Evolutionary conservation across 2,888 invertebrate genomes (phyloP), one percentile per base, ranked within the genome.

Genomic region (Scaptomyza parva): DNA sequence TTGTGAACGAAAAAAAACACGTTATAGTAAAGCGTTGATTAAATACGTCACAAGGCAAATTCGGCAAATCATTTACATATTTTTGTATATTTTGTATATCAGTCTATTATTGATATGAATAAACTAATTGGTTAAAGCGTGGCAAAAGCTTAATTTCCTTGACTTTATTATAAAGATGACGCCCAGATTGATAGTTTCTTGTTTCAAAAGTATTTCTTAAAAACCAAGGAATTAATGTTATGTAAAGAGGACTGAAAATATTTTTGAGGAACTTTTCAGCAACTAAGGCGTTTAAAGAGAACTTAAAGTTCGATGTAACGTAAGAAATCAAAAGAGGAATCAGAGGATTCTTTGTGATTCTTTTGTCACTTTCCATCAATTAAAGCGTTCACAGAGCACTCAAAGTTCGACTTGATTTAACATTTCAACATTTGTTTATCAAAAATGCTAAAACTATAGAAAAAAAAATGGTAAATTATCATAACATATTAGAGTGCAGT

Each of bases 21-120:
- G 47, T 61, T 59, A 33, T 61, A 22, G 1, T 8, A 12, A 12
- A 14, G 54, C 26, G 20, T 22, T 28, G 20, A 17, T 48, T 30
- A 17, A 40, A 48, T 18, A 61, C 60, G 40, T 47, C 60, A 60
- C 57, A 47, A 60, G 58, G 18, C 60, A 24, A 53, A 33, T 33
- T 44, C 33, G 12, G 43, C 44, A 44, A 33, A 11, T 3, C 2
- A 58, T 58, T 47, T 58, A 3, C 59, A 57, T 60, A 57, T 40
- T 8, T 39, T 11, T 24, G 17, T 9, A 33, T 33, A 22, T 55
- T 43, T 33, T 17, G 18, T 28, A 9, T 37, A 20, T 7, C 0
- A 4, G 18, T 37, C 28, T 17, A 26, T n/a, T 7, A 35, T 18
- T 7, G 30, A 9, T 30, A 33, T 37, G n/a, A 12, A 26, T 4